These are phyloP conservation scores for Unio delphinus DNA, from an alignment of 2,888 invertebrate species.

Conservation along the genomic window DNA sequence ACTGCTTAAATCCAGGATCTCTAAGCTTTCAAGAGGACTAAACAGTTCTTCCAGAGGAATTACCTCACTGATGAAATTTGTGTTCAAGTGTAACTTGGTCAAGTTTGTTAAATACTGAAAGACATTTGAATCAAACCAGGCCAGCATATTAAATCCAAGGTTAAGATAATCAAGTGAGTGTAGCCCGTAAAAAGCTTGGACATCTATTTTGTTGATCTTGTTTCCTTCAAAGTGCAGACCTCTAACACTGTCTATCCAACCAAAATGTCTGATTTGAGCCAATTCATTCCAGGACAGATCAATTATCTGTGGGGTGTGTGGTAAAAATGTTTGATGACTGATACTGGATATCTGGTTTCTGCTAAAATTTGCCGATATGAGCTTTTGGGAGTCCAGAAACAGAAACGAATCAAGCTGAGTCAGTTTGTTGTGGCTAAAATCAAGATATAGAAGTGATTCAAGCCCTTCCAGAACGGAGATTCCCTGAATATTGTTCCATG, in stretches of 20 bases:
- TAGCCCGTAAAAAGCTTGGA: constrained; percentile 53
- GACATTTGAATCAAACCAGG: constrained; percentile 34
- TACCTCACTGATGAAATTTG: constrained; percentile 39
- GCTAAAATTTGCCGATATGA: constrained; percentile 57
- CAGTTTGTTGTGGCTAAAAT: constrained; percentile 47
- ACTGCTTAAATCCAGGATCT: constrained; percentile 46
- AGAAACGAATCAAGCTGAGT: constrained; percentile 42
- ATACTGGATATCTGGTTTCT: constrained; percentile 52
- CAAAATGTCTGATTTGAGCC: constrained; percentile 42
- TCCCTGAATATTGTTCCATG: constrained; percentile 25
- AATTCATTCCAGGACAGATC: constrained; percentile 62
- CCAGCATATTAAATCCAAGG: constrained; percentile 48
- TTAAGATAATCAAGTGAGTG: constrained; percentile 46
- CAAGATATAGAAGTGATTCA: constrained; percentile 19
- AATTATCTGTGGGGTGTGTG: constrained; percentile 48
- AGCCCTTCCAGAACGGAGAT: constrained; percentile 29
- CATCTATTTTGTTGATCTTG: constrained; percentile 40
- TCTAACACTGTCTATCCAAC: constrained; percentile 48
- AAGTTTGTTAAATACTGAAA: constrained; percentile 50
- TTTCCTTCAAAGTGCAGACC: constrained; percentile 53
- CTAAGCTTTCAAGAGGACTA: constrained; percentile 33
- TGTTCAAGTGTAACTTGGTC: constrained; percentile 34
- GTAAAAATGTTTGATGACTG: constrained; percentile 53
- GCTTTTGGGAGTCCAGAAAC: constrained; percentile 44
- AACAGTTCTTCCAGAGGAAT: constrained; percentile 27